phyloP scores from a whole-genome alignment of 2,113 vertebrate species.

The Herpailurus yagouaroundi region DNA sequence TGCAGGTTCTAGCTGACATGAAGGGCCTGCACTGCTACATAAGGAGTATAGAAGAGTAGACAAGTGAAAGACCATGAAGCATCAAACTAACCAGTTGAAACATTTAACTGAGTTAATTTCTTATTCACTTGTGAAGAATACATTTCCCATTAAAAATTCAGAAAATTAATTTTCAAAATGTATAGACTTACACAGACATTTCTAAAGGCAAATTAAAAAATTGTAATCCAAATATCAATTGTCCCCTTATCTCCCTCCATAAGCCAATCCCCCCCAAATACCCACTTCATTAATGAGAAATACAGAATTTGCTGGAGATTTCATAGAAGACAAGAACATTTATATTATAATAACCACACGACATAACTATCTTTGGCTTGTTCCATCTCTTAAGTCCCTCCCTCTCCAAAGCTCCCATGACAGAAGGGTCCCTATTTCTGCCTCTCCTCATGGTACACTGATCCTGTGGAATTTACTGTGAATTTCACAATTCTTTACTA shows the following conservation, averaged over 20 bases:
- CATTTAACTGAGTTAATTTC: background rate
- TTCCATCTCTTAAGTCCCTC: background rate
- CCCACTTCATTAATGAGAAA: background rate
- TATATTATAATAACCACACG: background rate
- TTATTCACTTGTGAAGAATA: conserved; percentile 8
- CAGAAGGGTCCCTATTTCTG: background rate
- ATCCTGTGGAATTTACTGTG: background rate
- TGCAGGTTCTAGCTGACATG: background rate
- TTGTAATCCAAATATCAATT: background rate
- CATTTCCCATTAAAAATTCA: background rate
- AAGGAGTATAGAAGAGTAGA: background rate
- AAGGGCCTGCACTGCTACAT: background rate
- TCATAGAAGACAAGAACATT: background rate
- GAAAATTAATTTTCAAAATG: background rate
- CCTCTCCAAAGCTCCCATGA: background rate
- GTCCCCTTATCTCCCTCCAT: background rate
- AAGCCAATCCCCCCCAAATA: background rate
- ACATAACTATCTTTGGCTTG: background rate
- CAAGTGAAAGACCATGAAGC: background rate
- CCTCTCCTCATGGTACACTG: background rate
- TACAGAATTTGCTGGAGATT: background rate
- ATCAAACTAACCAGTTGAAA: conserved; percentile 17
- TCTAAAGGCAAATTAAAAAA: conserved; percentile 35
- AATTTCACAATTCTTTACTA: background rate
- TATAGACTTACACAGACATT: background rate